Evolutionary conservation across 2,797 vertebrate species (phyloP).

Genomic region (Champsocephalus esox): DNA sequence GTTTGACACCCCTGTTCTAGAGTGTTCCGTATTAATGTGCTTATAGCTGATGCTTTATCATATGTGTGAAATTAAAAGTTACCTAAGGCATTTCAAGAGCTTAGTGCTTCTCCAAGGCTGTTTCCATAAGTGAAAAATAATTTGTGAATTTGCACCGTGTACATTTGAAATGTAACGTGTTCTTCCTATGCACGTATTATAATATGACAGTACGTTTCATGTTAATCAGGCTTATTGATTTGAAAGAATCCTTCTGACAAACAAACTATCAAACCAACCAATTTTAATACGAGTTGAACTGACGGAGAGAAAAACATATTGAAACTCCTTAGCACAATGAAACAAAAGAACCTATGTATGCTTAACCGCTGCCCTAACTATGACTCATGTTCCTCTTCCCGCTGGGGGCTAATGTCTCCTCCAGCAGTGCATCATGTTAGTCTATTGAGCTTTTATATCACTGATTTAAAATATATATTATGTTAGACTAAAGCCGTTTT

Average conservation of each 20-base stretch:
- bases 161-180: no score
- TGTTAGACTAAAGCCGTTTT: neutral
- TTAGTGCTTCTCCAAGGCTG: no score
- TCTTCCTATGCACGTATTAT: no score
- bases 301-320: no score
- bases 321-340: neutral
- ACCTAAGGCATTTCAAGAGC: neutral
- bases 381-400: neutral
- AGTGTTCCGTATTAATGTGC: neutral
- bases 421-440: neutral
- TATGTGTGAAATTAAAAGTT: neutral
- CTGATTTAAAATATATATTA: neutral
- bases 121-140: no score
- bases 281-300: no score
- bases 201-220: no score
- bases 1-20: neutral
- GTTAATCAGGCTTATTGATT: no score
- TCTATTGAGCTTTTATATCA: neutral
- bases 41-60: neutral
- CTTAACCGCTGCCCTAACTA: conserved; percentile 5
- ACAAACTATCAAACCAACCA: no score
- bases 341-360: neutral
- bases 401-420: neutral
- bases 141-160: no score
- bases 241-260: no score